phyloP scores from a whole-genome alignment of 2,797 vertebrate genomes.

The Pelochelys cantorii region DNA sequence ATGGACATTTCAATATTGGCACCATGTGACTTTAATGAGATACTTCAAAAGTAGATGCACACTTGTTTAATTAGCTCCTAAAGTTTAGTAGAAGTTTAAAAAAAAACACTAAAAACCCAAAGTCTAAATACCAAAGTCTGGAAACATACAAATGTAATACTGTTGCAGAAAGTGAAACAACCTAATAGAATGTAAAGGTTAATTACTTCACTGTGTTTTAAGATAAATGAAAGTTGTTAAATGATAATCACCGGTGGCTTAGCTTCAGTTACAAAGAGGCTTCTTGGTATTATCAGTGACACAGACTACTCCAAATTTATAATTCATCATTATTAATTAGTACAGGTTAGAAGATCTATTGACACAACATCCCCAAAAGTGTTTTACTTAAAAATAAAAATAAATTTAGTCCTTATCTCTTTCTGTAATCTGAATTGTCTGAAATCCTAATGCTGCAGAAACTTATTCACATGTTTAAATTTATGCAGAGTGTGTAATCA shows the following conservation, averaged over 20 bases:
- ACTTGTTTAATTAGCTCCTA: background rate
- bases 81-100: background rate
- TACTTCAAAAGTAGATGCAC: background rate
- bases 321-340: background rate
- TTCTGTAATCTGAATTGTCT: background rate
- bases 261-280: background rate
- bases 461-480: background rate
- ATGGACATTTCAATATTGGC: background rate
- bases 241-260: background rate
- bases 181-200: background rate
- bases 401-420: background rate
- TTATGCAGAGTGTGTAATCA: background rate
- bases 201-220: background rate
- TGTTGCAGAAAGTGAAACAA: background rate
- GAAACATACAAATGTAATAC: background rate
- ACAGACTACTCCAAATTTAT: background rate
- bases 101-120: background rate
- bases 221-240: background rate
- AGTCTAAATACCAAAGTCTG: background rate
- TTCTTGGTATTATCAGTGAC: accelerated
- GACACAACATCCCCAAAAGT: background rate
- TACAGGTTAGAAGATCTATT: background rate
- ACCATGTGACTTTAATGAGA: background rate
- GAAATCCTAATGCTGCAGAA: background rate
- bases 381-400: background rate